phyloP scores from a whole-genome alignment of 2,113 vertebrate genomes.

The Esox niger region DNA sequence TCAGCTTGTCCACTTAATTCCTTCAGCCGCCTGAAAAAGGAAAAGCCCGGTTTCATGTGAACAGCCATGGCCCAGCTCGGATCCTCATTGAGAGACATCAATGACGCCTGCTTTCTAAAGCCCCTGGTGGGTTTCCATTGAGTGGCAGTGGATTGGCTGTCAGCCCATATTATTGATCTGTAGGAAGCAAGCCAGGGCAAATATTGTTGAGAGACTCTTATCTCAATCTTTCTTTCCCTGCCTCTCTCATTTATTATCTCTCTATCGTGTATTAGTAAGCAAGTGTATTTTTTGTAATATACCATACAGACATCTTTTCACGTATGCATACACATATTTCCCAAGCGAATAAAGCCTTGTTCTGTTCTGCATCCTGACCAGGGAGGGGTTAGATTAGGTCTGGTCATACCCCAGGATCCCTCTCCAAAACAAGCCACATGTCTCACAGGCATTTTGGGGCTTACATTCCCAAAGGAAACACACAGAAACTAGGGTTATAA shows the following conservation, averaged over 20 bases:
- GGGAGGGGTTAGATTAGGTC: too few relatives aligned
- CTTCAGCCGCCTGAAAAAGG: slow-evolving; percentile 59
- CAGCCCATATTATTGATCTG: slow-evolving; percentile 76
- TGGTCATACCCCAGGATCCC: too few relatives aligned
- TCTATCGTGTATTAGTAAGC: too few relatives aligned
- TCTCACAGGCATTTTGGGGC: too few relatives aligned
- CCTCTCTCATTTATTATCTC: slow-evolving; percentile 78
- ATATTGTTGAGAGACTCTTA: slow-evolving; percentile 70
- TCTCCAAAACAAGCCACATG: too few relatives aligned
- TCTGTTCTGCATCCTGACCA: too few relatives aligned
- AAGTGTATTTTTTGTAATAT: too few relatives aligned
- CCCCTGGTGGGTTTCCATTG: slow-evolving; percentile 88
- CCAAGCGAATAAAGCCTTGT: too few relatives aligned
- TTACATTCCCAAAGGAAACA: too few relatives aligned
- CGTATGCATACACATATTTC: too few relatives aligned
- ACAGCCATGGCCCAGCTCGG: slow-evolving; percentile 70
- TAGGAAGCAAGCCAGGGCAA: slow-evolving; percentile 74
- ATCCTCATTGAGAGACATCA: slow-evolving; percentile 49
- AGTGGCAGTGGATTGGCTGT: slow-evolving; percentile 86
- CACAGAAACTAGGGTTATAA: background rate
- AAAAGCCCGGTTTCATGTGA: slow-evolving; percentile 82
- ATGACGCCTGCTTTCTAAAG: slow-evolving; percentile 76
- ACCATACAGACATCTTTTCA: too few relatives aligned
- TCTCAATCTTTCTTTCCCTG: slow-evolving; percentile 59
- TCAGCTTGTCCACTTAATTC: slow-evolving; percentile 76